Percentiles rank a stretch among this genome's conserved stretches.
These are phyloP conservation scores for Brienomyrus longianalis DNA, from an alignment of 2,113 vertebrate species.

Conservation along the genomic window DNA sequence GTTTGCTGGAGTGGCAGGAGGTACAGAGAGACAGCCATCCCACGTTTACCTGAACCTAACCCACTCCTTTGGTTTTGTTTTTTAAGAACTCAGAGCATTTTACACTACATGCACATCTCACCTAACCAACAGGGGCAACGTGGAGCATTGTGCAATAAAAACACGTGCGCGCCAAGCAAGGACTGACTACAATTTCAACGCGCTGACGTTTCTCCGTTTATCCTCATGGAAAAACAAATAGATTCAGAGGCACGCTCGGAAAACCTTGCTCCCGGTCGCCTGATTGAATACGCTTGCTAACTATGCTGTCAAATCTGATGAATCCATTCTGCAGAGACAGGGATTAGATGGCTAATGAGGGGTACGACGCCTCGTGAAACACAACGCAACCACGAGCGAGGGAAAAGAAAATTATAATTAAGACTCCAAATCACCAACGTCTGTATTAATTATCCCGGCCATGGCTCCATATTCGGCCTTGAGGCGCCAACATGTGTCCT, in stretches of 20 bases:
- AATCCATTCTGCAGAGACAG: slow-evolving; percentile 41
- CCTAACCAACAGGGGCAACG: background rate
- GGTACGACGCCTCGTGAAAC: slow-evolving; percentile 54
- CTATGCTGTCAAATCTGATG: slow-evolving; percentile 7
- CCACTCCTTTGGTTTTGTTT: background rate
- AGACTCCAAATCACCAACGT: slow-evolving; percentile 64
- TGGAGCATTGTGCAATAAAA: background rate
- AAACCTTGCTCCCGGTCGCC: background rate
- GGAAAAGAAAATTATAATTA: slow-evolving; percentile 72
- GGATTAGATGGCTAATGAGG: slow-evolving; percentile 45
- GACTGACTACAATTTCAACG: background rate
- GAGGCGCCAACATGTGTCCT: slow-evolving; percentile 8
- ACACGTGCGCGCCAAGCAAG: background rate
- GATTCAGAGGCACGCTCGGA: slow-evolving; percentile 29
- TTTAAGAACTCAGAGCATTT: background rate
- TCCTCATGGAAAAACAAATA: background rate
- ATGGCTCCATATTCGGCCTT: slow-evolving; percentile 27
- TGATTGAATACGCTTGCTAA: background rate
- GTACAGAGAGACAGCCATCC: background rate
- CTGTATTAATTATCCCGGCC: slow-evolving; percentile 64
- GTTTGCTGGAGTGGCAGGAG: background rate
- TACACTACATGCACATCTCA: background rate
- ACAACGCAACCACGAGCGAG: slow-evolving; percentile 64
- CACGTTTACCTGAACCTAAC: background rate
- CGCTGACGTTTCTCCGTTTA: background rate